These are phyloP conservation scores for Eupithecia tripunctaria DNA, from an alignment of 2,888 invertebrate species.

Conservation along the genomic window DNA sequence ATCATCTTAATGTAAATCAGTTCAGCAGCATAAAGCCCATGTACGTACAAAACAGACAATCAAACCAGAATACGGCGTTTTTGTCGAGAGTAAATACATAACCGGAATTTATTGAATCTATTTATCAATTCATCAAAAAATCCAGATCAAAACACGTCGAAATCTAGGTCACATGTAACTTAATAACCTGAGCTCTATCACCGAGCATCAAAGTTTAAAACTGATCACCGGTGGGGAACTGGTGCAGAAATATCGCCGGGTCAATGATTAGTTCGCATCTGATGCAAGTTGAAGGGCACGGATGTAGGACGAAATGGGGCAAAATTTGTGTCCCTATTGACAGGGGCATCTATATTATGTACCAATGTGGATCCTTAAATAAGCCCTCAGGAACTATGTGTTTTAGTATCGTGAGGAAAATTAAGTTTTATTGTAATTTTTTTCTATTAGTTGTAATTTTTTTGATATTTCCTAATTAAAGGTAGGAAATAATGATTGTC, in stretches of 20 bases:
- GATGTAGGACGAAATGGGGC: not conserved
- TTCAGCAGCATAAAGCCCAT: not conserved
- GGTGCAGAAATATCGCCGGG: constrained; percentile 50
- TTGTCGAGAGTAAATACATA: too few relatives aligned
- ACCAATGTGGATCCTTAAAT: not conserved
- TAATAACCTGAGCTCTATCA: constrained; percentile 17
- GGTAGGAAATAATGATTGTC: too few relatives aligned
- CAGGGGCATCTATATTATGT: not conserved
- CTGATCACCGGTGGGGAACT: constrained; percentile 42
- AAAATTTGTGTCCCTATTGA: not conserved
- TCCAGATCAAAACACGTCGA: not conserved
- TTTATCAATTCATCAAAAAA: not conserved
- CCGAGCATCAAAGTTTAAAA: constrained; percentile 22
- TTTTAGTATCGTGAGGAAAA: not conserved
- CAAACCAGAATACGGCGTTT: not conserved
- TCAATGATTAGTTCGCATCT: constrained; percentile 50
- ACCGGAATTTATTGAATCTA: too few relatives aligned
- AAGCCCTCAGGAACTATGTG: not conserved
- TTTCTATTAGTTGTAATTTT: too few relatives aligned
- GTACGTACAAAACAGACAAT: not conserved
- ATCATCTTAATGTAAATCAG: not conserved
- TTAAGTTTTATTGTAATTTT: too few relatives aligned
- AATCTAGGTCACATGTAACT: constrained; percentile 20
- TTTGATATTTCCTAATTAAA: too few relatives aligned
- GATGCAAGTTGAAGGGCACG: constrained; percentile 37